These are phyloP conservation scores for Oenanthe melanoleuca DNA, from an alignment of 2,113 vertebrate genomes.

Conservation along the genomic window DNA sequence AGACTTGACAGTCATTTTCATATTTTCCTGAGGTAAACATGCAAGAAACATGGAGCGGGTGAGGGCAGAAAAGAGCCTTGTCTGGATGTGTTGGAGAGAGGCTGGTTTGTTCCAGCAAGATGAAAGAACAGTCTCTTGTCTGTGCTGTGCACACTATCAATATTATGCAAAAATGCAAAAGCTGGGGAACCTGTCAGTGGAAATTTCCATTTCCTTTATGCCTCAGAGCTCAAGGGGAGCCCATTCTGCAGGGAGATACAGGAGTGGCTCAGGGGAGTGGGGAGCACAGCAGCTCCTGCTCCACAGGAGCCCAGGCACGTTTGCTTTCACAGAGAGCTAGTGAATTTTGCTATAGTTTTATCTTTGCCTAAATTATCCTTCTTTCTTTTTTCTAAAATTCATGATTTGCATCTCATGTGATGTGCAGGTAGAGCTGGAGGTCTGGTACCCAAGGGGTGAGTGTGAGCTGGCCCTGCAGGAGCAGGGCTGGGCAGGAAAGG, in stretches of 20 bases:
- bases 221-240: not conserved
- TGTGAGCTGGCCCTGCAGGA: not conserved
- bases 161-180: slow-evolving; percentile 16
- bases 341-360: not conserved
- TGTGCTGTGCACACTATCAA: not conserved
- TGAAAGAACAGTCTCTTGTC: slow-evolving; percentile 2
- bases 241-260: not conserved
- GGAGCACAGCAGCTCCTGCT: not conserved
- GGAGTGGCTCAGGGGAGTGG: not conserved
- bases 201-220: slow-evolving; percentile 43
- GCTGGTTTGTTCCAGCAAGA: not conserved
- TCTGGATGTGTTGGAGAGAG: not conserved
- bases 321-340: not conserved
- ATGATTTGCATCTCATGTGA: not conserved
- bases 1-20: not conserved
- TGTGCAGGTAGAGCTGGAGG: not conserved
- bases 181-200: slow-evolving; percentile 8
- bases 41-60: not conserved
- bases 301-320: not conserved
- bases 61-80: not conserved
- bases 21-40: not conserved
- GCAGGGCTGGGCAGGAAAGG: not conserved
- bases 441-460: not conserved
- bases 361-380: not conserved
- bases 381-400: not conserved